phyloP scores from a whole-genome alignment of 1,140 invertebrate species.

The Ceratosolen solmsi region DNA sequence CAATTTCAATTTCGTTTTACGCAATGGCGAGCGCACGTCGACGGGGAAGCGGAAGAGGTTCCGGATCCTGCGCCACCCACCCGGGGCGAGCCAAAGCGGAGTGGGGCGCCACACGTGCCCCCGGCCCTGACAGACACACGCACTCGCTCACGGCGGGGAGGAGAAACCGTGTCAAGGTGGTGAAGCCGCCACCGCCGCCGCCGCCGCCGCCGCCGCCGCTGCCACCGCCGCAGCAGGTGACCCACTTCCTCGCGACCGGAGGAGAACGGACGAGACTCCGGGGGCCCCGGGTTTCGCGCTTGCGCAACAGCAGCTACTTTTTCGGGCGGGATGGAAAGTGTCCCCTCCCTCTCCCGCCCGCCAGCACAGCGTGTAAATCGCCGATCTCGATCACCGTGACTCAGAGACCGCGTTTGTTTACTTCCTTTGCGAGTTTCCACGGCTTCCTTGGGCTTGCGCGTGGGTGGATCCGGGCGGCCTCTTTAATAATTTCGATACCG shows the following conservation, averaged over 20 bases:
- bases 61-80: not conserved
- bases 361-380: not conserved
- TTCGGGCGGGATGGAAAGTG: not conserved
- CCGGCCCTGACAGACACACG: slow-evolving; percentile 59
- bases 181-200: slow-evolving; percentile 52
- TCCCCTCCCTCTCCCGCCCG: too few relatives aligned
- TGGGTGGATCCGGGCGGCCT: too few relatives aligned
- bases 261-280: not conserved
- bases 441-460: too few relatives aligned
- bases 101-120: slow-evolving; percentile 46
- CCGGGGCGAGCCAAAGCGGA: not conserved
- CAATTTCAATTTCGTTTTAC: too few relatives aligned
- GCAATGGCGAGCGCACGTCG: not conserved
- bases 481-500: too few relatives aligned
- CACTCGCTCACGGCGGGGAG: slow-evolving; percentile 40
- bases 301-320: not conserved
- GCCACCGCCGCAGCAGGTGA: slow-evolving; percentile 50
- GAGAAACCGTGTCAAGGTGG: slow-evolving; percentile 69
- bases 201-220: slow-evolving; percentile 42
- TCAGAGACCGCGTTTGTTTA: not conserved
- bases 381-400: not conserved
- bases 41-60: not conserved
- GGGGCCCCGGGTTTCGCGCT: not conserved
- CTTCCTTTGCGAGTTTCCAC: not conserved
- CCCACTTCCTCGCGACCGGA: slow-evolving; percentile 34